Conservation (phyloP, 2,797 vertebrate species). For the Smutsia gigantea region DNA sequence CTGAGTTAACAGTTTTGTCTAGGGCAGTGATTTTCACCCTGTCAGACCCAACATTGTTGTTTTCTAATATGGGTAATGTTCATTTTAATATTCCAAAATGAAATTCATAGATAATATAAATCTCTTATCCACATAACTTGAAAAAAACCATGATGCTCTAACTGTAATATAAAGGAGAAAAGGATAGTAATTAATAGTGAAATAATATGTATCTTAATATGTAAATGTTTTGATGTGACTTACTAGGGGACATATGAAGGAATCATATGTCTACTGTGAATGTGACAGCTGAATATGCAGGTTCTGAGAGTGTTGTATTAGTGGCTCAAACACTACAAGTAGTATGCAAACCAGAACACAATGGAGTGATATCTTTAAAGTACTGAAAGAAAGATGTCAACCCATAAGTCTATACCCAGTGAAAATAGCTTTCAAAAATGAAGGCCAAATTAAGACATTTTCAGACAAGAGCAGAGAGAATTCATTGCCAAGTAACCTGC, state of each 20-base stretch:
- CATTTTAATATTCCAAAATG: neutral
- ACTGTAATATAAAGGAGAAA: neutral
- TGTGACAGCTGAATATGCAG: neutral
- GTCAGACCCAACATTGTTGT: neutral
- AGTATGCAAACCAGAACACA: neutral
- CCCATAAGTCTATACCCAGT: neutral
- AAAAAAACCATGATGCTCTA: neutral
- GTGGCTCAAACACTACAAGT: neutral
- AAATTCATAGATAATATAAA: slow-evolving; percentile 19
- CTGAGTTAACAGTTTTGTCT: neutral
- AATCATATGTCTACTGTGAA: neutral
- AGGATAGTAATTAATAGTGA: neutral
- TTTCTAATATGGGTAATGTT: neutral
- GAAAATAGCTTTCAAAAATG: slow-evolving; percentile 34
- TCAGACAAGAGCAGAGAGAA: slow-evolving; percentile 14
- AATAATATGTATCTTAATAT: neutral
- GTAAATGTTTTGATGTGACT: neutral
- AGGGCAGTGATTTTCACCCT: neutral
- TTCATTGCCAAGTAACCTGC: neutral
- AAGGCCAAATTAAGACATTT: slow-evolving; percentile 11
- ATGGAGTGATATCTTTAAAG: neutral
- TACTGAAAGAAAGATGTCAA: slow-evolving; percentile 26
- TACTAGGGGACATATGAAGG: neutral
- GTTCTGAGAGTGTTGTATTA: neutral
- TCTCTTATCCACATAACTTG: neutral